A percentile compares a stretch with the other conserved stretches of the same genome.
Conservation (phyloP, 1,140 invertebrate species). For the Globodera ellingtonae region DNA sequence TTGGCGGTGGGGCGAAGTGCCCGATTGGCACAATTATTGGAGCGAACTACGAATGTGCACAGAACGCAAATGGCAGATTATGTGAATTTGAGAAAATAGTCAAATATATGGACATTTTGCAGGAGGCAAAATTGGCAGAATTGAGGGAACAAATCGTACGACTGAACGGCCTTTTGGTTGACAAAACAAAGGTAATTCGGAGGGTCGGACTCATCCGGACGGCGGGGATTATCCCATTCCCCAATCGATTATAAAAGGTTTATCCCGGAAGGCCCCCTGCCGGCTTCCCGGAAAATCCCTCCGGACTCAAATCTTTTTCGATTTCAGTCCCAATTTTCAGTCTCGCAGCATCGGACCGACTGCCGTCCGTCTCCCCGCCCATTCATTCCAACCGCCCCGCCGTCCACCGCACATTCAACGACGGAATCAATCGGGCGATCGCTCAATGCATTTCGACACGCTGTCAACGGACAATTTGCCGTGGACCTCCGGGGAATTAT, state of each 20-base stretch:
- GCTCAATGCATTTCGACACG: background rate
- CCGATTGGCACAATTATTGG: constrained; percentile 36
- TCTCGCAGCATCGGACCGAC: constrained; percentile 4
- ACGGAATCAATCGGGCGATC: background rate
- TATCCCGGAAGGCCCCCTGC: too few species aligned
- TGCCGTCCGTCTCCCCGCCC: background rate
- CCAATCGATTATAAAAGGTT: too few species aligned
- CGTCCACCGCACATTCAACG: background rate
- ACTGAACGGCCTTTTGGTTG: background rate
- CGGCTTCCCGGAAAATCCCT: too few species aligned
- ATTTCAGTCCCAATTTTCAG: background rate
- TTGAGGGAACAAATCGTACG: background rate
- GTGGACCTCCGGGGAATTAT: background rate
- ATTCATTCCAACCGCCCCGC: background rate
- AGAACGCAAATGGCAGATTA: constrained; percentile 41
- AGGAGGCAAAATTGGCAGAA: constrained; percentile 20
- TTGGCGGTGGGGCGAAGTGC: constrained; percentile 24
- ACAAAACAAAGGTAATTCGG: background rate
- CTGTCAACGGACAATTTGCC: background rate
- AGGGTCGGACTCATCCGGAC: background rate
- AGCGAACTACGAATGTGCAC: constrained; percentile 43
- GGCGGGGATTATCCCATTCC: background rate
- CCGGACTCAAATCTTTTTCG: background rate
- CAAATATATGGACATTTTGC: background rate
- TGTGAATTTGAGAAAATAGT: constrained; percentile 25